Conservation (phyloP, 2,113 vertebrate genomes). For the Pterocles gutturalis region DNA sequence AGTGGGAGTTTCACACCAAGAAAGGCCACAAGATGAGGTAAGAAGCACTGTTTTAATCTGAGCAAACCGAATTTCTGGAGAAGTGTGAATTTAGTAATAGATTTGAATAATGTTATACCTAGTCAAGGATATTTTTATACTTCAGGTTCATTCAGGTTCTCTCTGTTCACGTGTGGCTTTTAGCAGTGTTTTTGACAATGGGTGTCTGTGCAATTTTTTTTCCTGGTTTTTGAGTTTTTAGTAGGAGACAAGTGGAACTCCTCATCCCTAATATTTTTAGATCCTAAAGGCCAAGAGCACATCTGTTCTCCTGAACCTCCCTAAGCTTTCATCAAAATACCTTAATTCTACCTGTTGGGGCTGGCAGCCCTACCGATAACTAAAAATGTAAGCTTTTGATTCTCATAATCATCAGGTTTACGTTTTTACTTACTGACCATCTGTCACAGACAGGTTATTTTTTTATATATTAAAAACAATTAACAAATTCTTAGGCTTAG, state of each 20-base stretch:
- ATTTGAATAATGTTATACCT: slow-evolving; percentile 13
- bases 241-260: background rate
- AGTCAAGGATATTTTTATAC: background rate
- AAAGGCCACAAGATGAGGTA: slow-evolving; percentile 60
- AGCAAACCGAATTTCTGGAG: slow-evolving; percentile 7
- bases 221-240: background rate
- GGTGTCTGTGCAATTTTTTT: background rate
- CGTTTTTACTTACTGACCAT: background rate
- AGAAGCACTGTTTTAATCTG: slow-evolving; percentile 24
- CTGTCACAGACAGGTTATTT: background rate
- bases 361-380: background rate
- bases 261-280: slow-evolving; percentile 32
- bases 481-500: background rate
- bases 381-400: background rate
- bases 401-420: background rate
- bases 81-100: slow-evolving; percentile 44
- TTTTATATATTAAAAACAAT: background rate
- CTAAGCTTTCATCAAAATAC: background rate
- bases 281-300: background rate
- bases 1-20: slow-evolving; percentile 64
- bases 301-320: background rate
- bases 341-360: background rate
- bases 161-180: background rate
- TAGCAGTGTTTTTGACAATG: background rate
- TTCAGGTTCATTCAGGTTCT: slow-evolving; percentile 39